A percentile compares a stretch with the other conserved stretches of the same genome.
Evolutionary conservation across 1,140 invertebrate genomes (phyloP).

Genomic region (Cheumatopsyche charites): DNA sequence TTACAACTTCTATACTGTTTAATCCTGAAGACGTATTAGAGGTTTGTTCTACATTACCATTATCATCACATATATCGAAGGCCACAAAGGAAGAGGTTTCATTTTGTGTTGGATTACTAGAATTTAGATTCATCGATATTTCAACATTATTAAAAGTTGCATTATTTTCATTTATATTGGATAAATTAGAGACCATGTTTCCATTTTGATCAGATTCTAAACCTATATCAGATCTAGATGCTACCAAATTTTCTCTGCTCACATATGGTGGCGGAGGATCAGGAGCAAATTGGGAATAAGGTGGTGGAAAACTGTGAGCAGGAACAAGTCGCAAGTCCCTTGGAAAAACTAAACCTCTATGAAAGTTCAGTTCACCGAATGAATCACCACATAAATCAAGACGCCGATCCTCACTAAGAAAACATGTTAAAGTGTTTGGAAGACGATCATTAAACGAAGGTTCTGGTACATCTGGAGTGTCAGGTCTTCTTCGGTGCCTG

Average conservation of each 20-base stretch:
- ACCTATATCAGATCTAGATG: slow-evolving; percentile 1
- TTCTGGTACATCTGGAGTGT: slow-evolving; percentile 45
- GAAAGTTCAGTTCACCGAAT: slow-evolving; percentile 35
- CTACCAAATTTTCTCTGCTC: slow-evolving; percentile 57
- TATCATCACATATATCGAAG: slow-evolving; percentile 32
- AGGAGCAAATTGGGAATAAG: slow-evolving; percentile 63
- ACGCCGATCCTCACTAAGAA: slow-evolving; percentile 42
- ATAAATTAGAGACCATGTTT: not conserved
- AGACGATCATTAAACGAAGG: slow-evolving; percentile 31
- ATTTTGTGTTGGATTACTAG: not conserved
- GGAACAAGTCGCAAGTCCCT: slow-evolving; percentile 55
- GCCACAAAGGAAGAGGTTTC: not conserved
- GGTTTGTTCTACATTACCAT: slow-evolving; percentile 26
- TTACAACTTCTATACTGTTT: not conserved
- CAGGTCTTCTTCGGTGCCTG: slow-evolving; percentile 31
- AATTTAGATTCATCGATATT: not conserved
- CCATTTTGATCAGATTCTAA: not conserved
- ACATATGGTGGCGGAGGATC: slow-evolving; percentile 65
- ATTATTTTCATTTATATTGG: not conserved
- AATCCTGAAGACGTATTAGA: not conserved
- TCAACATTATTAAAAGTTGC: not conserved
- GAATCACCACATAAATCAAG: slow-evolving; percentile 45
- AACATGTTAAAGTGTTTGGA: slow-evolving; percentile 1
- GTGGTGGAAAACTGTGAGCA: slow-evolving; percentile 58
- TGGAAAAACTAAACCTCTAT: slow-evolving; percentile 38